phyloP scores from a whole-genome alignment of 2,797 vertebrate species.

The Cyprinella venusta region DNA sequence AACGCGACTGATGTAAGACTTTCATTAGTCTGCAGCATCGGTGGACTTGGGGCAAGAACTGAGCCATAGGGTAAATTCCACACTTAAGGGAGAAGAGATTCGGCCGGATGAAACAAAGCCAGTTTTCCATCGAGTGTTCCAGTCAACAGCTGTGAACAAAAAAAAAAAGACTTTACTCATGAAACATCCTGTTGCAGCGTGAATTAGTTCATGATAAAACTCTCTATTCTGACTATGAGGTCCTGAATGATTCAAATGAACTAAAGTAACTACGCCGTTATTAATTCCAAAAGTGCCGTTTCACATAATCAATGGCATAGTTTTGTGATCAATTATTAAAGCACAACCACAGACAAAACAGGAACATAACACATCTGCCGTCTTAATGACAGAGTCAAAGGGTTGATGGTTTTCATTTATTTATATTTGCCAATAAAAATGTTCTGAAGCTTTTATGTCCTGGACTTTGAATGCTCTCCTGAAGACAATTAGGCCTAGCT shows the following conservation, averaged over 20 bases:
- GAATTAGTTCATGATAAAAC: neutral
- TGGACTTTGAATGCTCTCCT: conserved; percentile 16
- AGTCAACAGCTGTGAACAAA: conserved; percentile 80
- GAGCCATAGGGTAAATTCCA: conserved; percentile 9
- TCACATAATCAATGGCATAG: conserved; percentile 5
- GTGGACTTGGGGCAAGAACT: conserved; percentile 10
- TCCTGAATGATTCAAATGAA: neutral
- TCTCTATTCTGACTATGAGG: neutral
- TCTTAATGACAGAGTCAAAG: conserved; percentile 15
- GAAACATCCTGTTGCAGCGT: conserved; percentile 24
- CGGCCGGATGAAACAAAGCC: conserved; percentile 74
- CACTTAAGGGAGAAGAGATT: conserved; percentile 21
- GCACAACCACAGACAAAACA: conserved; percentile 17
- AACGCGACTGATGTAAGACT: conserved; percentile 20
- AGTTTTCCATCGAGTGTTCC: conserved; percentile 88
- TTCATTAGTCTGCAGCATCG: conserved; percentile 11
- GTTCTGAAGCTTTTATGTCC: conserved; percentile 35
- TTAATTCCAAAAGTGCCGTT: conserved; percentile 3
- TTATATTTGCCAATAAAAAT: conserved; percentile 53
- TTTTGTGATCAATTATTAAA: neutral
- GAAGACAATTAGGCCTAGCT: conserved; percentile 11
- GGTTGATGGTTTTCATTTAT: conserved; percentile 41
- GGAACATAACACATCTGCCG: conserved; percentile 46
- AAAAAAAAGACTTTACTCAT: conserved; percentile 1
- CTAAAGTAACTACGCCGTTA: neutral